Evolutionary conservation across 2,888 invertebrate genomes (phyloP).

Genomic region (Hemaris fuciformis): DNA sequence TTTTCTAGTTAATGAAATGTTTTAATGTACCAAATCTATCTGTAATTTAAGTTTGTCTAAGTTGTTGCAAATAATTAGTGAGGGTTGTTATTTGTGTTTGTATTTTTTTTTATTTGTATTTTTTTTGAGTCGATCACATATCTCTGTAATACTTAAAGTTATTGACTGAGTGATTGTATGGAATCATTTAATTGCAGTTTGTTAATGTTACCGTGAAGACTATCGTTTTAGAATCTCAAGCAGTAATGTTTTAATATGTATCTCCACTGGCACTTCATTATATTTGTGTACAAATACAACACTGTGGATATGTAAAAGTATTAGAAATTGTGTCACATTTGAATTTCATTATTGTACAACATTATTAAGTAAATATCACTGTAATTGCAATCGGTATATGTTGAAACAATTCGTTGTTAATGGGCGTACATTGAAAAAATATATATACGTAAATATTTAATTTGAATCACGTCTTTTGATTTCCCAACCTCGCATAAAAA

Average conservation of each 20-base stretch:
- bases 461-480: slow-evolving; percentile 48
- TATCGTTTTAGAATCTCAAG: not conserved
- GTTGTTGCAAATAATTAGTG: slow-evolving; percentile 74
- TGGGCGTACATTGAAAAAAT: slow-evolving; percentile 69
- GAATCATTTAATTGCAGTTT: slow-evolving; percentile 18
- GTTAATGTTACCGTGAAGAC: slow-evolving; percentile 46
- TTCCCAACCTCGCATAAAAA: not conserved
- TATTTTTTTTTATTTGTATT: slow-evolving; percentile 58
- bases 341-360: slow-evolving; percentile 5
- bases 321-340: slow-evolving; percentile 1
- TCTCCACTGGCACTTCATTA: slow-evolving; percentile 1
- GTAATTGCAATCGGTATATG: slow-evolving; percentile 60
- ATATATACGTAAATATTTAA: slow-evolving; percentile 81
- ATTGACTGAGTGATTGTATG: slow-evolving; percentile 46
- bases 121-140: slow-evolving; percentile 58
- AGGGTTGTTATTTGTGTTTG: slow-evolving; percentile 78
- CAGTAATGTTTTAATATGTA: not conserved
- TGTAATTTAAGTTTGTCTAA: slow-evolving; percentile 73
- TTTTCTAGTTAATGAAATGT: slow-evolving; percentile 76
- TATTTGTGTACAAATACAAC: slow-evolving; percentile 1
- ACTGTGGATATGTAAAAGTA: not conserved
- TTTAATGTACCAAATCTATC: slow-evolving; percentile 79
- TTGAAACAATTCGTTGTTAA: slow-evolving; percentile 73
- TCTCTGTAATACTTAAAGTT: slow-evolving; percentile 53
- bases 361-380: slow-evolving; percentile 33